Percentiles rank a stretch among this genome's conserved stretches.
Conservation (phyloP, 2,797 vertebrate species). For the Craterocephalus amniculus region DNA sequence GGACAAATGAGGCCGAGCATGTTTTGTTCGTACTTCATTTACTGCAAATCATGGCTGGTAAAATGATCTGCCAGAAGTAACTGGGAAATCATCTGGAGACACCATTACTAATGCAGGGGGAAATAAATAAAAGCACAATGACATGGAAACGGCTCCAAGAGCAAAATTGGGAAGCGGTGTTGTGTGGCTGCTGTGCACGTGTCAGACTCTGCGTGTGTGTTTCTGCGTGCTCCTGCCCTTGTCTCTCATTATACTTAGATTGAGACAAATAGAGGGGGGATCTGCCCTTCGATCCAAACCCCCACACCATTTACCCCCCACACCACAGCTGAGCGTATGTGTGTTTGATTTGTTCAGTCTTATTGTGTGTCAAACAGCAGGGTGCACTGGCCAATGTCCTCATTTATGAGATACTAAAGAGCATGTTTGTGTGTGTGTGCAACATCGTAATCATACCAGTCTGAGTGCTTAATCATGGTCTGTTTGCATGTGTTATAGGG, state of each 20-base stretch:
- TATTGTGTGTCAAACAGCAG: constrained; percentile 21
- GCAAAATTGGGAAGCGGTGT: constrained; percentile 35
- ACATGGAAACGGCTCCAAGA: constrained; percentile 48
- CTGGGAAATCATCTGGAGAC: constrained; percentile 57
- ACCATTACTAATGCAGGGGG: constrained; percentile 45
- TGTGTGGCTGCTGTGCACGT: constrained; percentile 5
- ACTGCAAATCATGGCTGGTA: constrained; percentile 41
- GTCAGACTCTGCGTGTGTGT: neutral
- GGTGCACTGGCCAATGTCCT: constrained; percentile 2
- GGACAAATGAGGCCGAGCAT: constrained; percentile 50
- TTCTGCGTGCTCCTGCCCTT: constrained; percentile 45
- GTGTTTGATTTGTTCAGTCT: constrained; percentile 22
- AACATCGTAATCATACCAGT: constrained; percentile 1
- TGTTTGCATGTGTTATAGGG: neutral
- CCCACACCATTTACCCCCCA: constrained; percentile 59
- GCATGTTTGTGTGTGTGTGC: neutral
- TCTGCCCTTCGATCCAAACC: constrained; percentile 66
- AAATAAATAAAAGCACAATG: constrained; percentile 62
- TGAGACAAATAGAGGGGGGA: constrained; percentile 73
- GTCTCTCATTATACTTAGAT: constrained; percentile 68
- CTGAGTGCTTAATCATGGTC: neutral
- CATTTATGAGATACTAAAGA: constrained; percentile 27
- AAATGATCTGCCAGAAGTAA: constrained; percentile 32
- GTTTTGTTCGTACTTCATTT: constrained; percentile 44
- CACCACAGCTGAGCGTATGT: constrained; percentile 40